Evolutionary conservation across 2,797 vertebrate genomes (phyloP).

Genomic region (Siniperca scherzeri): DNA sequence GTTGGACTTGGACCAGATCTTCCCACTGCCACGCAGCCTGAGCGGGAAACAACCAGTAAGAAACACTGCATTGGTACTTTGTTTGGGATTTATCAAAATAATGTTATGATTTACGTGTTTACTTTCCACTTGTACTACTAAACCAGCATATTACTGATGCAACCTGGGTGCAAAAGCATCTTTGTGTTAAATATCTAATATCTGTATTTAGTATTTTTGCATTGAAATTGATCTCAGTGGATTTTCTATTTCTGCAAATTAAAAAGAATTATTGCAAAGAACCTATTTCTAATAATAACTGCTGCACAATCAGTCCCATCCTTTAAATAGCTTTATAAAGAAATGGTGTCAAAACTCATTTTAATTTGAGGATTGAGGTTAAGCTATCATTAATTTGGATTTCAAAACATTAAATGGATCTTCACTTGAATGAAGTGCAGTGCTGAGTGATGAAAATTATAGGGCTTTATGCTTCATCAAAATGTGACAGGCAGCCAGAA

Average conservation of each 20-base stretch:
- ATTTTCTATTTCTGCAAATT: conserved; percentile 56
- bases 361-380: conserved; percentile 74
- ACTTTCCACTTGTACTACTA: conserved; percentile 22
- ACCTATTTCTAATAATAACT: conserved; percentile 62
- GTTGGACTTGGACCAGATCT: conserved; percentile 99
- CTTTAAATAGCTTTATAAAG: conserved; percentile 60
- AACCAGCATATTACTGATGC: conserved; percentile 43
- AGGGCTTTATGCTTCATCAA: conserved; percentile 58
- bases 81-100: conserved; percentile 19
- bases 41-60: conserved; percentile 36
- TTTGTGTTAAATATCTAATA: conserved; percentile 34
- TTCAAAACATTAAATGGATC: conserved; percentile 70
- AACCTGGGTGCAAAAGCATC: conserved; percentile 45
- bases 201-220: conserved; percentile 41
- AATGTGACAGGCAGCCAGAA: conserved; percentile 68
- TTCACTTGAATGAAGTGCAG: conserved; percentile 68
- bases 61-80: conserved; percentile 15
- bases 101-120: conserved; percentile 28
- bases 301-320: conserved; percentile 38
- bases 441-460: conserved; percentile 70
- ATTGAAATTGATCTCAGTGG: conserved; percentile 40
- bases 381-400: conserved; percentile 78
- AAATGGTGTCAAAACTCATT: conserved; percentile 71
- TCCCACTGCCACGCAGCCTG: conserved; percentile 96
- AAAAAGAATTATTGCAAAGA: conserved; percentile 52